These are phyloP conservation scores for Ciconia nigra DNA, from an alignment of 2,797 vertebrate genomes.

Conservation along the genomic window DNA sequence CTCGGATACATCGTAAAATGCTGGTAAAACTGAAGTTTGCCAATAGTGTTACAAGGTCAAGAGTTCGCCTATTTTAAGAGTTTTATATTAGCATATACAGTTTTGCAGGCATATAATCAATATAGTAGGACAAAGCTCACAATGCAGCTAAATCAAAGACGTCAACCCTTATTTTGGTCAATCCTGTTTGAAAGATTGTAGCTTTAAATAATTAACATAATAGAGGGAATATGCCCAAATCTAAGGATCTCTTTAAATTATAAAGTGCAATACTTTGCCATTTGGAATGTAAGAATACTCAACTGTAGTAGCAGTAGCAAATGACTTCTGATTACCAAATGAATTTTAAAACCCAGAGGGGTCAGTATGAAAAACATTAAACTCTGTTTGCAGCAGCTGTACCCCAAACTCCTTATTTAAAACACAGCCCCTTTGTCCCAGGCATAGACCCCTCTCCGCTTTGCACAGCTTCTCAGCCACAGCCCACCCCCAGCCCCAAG, in stretches of 20 bases:
- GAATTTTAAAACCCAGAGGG: background rate
- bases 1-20: accelerated
- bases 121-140: background rate
- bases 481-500: background rate
- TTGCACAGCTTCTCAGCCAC: background rate
- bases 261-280: background rate
- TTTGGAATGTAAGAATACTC: background rate
- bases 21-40: background rate
- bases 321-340: background rate
- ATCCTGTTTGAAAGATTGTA: background rate
- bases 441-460: background rate
- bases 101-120: background rate
- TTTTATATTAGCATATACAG: background rate
- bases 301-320: background rate
- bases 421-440: background rate
- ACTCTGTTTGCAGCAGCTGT: background rate
- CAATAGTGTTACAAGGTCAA: background rate
- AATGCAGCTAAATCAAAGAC: background rate
- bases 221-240: background rate
- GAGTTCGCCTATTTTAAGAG: background rate
- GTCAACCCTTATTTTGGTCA: background rate
- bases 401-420: background rate
- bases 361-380: background rate
- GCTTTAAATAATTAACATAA: background rate
- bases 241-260: background rate